phyloP scores from a whole-genome alignment of 1,140 invertebrate species.

The Chrysomallon squamiferum region DNA sequence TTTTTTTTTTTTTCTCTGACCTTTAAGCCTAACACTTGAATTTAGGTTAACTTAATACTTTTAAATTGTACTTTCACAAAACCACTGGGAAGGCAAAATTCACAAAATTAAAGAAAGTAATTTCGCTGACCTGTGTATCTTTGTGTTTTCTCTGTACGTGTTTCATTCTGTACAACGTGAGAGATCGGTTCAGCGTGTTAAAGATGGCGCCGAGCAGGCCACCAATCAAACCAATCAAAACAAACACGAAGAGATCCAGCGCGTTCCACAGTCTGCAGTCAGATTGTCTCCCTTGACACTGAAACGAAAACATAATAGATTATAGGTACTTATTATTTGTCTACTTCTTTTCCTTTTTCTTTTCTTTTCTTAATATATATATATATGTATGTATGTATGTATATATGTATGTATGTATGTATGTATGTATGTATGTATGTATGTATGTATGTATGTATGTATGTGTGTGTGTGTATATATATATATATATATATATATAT shows the following conservation, averaged over 20 bases:
- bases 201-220: conserved; percentile 90
- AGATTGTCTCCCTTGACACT: conserved; percentile 25
- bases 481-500: too few relatives aligned
- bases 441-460: too few relatives aligned
- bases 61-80: neutral
- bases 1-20: too few relatives aligned
- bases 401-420: conserved; percentile 1
- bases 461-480: too few relatives aligned
- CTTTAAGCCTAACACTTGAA: too few relatives aligned
- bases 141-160: conserved; percentile 61
- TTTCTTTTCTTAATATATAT: neutral
- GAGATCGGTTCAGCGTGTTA: conserved; percentile 88
- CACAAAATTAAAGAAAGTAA: neutral
- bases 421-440: neutral
- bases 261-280: conserved; percentile 44
- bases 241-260: conserved; percentile 47
- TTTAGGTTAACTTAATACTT: too few relatives aligned
- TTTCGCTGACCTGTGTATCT: conserved; percentile 31
- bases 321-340: neutral
- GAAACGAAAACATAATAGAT: neutral
- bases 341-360: neutral
- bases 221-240: conserved; percentile 64
- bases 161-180: conserved; percentile 86
- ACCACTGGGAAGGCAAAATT: neutral
- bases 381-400: neutral